phyloP scores from a whole-genome alignment of 2,888 invertebrate species.

The Exephanes ischioxanthus region DNA sequence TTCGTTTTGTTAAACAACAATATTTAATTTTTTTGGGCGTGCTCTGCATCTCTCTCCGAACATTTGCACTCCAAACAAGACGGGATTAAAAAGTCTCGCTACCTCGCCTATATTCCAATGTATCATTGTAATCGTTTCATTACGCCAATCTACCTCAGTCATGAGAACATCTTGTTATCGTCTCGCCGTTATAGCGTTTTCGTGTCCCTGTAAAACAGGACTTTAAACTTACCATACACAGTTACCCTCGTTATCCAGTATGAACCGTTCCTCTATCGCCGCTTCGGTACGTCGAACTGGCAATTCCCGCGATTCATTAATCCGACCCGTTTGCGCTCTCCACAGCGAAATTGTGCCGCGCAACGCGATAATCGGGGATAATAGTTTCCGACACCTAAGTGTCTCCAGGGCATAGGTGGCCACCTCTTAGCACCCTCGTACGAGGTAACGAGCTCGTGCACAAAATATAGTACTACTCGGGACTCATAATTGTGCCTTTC shows the following conservation, averaged over 20 bases:
- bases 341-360: background rate
- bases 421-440: background rate
- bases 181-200: conserved; percentile 5
- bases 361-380: conserved; percentile 16
- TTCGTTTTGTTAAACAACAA: too few relatives aligned
- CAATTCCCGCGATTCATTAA: background rate
- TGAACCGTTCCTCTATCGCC: background rate
- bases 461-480: background rate
- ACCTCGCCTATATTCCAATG: background rate
- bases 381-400: background rate
- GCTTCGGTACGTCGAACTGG: background rate
- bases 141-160: background rate
- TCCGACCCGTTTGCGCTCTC: background rate
- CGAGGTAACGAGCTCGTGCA: background rate
- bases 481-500: background rate
- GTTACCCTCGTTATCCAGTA: conserved; percentile 10
- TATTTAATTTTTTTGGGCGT: background rate
- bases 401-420: background rate
- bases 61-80: background rate
- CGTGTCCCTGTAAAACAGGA: background rate
- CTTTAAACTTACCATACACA: background rate
- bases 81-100: background rate
- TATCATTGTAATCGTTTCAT: background rate
- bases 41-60: background rate
- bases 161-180: background rate